These are phyloP conservation scores for Drosophila kepulauana DNA, from an alignment of 1,140 invertebrate genomes.

Conservation along the genomic window DNA sequence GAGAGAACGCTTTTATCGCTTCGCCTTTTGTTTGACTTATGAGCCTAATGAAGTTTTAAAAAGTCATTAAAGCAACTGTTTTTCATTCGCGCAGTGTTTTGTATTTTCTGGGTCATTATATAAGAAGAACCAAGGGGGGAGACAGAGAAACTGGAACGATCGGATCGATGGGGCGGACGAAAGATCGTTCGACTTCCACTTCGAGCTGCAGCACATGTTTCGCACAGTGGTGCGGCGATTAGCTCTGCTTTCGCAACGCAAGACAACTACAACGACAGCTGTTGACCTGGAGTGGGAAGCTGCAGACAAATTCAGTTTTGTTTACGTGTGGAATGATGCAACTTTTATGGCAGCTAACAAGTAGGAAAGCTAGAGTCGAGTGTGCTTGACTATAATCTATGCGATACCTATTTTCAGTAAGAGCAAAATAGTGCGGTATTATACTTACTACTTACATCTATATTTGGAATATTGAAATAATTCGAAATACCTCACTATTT, in stretches of 20 bases:
- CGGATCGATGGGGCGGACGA: background rate
- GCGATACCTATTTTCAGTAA: too few relatives aligned
- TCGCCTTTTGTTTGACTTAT: conserved; percentile 2
- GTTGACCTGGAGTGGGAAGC: conserved; percentile 11
- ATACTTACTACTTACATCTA: too few relatives aligned
- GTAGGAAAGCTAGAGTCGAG: too few relatives aligned
- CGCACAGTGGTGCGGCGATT: conserved; percentile 45
- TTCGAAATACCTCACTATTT: too few relatives aligned
- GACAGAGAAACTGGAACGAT: background rate
- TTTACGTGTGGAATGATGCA: conserved; percentile 37
- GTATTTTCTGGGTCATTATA: conserved; percentile 70
- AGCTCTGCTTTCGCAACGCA: conserved; percentile 59
- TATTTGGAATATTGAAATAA: too few relatives aligned
- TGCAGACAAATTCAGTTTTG: conserved; percentile 21
- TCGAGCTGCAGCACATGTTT: conserved; percentile 40
- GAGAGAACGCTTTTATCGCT: background rate
- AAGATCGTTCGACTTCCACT: conserved; percentile 18
- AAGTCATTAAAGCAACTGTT: conserved; percentile 73
- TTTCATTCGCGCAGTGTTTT: conserved; percentile 36
- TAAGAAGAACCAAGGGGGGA: conserved; percentile 5
- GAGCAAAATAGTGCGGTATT: too few relatives aligned
- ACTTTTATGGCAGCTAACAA: conserved; percentile 26
- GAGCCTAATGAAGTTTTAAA: conserved; percentile 52
- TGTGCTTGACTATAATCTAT: too few relatives aligned
- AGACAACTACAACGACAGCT: conserved; percentile 5